Evolutionary conservation across 2,888 invertebrate genomes (phyloP), one percentile per base, ranked within the genome.

Genomic region (Dryadula phaetusa): DNA sequence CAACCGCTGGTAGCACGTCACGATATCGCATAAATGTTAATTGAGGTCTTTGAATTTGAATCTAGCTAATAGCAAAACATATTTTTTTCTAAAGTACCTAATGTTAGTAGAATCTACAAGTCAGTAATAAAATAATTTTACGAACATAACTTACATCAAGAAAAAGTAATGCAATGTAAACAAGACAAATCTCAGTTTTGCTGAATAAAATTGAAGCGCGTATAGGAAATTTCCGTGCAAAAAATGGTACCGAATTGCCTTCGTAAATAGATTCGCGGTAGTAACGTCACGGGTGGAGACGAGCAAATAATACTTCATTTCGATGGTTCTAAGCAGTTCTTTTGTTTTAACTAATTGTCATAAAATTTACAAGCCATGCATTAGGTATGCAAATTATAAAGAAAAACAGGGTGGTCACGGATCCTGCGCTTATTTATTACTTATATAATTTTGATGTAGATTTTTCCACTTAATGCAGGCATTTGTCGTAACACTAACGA

Each of bases 211-310:
- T 22, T 56, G n/a, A 25, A 56, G 25, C n/a, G 56, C 16, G 56
- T 56, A 25, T 40, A 22, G 40, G 56, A 56, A 56, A 56, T 56
- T 56, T 56, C 56, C 56, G 22, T 40, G 16, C 40, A 40, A 56
- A 60, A 60, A 60, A 60, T 44, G 40, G 44, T 60, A 60, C 28
- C 44, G 44, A 60, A 44, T 60, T 60, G 44, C 60, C 60, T 56
- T 60, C 60, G 60, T 28, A 60, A 60, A 60, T 60, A 60, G 60
- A 60, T 44, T 60, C 40, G 37, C 56, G 40, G 56, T 56, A 20
- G 40, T 16, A 56, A 40, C 56, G 56, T 56, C 56, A 56, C 56
- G 22, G 52, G 52, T 56, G 56, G 25, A 56, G 56, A 25, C 56
- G 56, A 56, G 5, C 40, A 10, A 22, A n/a, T 37, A 34, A 37